Evolutionary conservation across 1,140 invertebrate genomes (phyloP).

Genomic region (Drosophila biarmipes): DNA sequence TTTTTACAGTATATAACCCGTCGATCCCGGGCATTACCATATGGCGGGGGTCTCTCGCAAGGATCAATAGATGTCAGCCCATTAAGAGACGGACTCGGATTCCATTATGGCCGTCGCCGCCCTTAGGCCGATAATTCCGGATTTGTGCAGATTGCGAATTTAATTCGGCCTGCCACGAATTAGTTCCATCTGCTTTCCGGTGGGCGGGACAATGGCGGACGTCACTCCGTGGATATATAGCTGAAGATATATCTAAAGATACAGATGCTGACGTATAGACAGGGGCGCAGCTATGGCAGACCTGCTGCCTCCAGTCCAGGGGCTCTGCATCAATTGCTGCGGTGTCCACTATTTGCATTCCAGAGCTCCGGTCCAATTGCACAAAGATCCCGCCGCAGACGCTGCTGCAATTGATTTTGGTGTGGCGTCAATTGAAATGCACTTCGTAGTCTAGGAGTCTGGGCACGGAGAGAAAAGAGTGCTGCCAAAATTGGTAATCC

Average conservation of each 20-base stretch:
- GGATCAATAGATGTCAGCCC: conserved; percentile 31
- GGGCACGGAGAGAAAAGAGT: conserved; percentile 29
- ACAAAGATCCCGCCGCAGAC: conserved; percentile 57
- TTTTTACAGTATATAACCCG: conserved; percentile 37
- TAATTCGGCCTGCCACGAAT: background rate
- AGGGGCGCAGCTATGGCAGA: conserved; percentile 32
- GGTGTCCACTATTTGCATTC: conserved; percentile 57
- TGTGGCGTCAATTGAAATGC: conserved; percentile 76
- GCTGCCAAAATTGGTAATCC: background rate
- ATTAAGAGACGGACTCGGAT: background rate
- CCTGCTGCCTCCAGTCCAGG: conserved; percentile 46
- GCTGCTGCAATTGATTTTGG: conserved; percentile 67
- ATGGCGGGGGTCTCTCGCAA: conserved; percentile 15
- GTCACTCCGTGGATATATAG: conserved; percentile 17
- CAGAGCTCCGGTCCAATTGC: conserved; percentile 34
- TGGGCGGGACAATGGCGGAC: conserved; percentile 20
- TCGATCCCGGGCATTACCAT: conserved; percentile 30
- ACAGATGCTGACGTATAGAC: background rate
- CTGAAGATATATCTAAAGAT: background rate
- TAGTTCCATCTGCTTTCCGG: conserved; percentile 24
- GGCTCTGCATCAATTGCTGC: conserved; percentile 42
- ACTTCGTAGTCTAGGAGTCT: conserved; percentile 53
- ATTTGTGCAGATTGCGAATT: conserved; percentile 25
- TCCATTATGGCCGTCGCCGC: background rate
- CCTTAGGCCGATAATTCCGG: conserved; percentile 33